phyloP scores from a whole-genome alignment of 1,140 invertebrate genomes.

The Mya arenaria region DNA sequence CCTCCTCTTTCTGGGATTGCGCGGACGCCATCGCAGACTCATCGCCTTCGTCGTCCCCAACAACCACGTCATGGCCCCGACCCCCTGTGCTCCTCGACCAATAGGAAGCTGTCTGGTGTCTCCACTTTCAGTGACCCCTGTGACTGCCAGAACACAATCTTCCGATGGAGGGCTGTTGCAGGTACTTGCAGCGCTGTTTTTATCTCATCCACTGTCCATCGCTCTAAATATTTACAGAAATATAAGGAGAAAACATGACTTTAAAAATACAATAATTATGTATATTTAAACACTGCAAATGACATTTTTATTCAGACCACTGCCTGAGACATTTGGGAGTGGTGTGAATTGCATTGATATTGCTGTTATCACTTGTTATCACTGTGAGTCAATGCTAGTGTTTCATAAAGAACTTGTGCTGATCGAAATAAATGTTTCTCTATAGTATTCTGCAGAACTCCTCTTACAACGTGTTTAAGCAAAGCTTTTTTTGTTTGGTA shows the following conservation, averaged over 20 bases:
- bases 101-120: constrained; percentile 87
- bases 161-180: constrained; percentile 89
- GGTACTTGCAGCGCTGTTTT: constrained; percentile 92
- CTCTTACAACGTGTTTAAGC: too few species aligned
- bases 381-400: too few species aligned
- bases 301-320: too few species aligned
- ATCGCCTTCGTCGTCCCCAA: constrained; percentile 94
- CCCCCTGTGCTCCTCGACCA: constrained; percentile 88
- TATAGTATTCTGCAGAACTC: too few species aligned
- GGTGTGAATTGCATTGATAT: too few species aligned
- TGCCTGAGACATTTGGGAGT: too few species aligned
- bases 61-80: constrained; percentile 83
- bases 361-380: too few species aligned
- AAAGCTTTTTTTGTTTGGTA: too few species aligned
- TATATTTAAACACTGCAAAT: too few species aligned
- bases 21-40: constrained; percentile 97
- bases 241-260: background rate
- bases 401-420: too few species aligned
- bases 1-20: constrained; percentile 95
- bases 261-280: too few species aligned
- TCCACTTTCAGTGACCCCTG: constrained; percentile 90
- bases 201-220: constrained; percentile 93
- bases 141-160: constrained; percentile 94
- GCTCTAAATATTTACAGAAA: constrained; percentile 80
- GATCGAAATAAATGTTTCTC: too few species aligned